Conservation (phyloP, 2,797 vertebrate species). For the Hypotaenidia okinawae region DNA sequence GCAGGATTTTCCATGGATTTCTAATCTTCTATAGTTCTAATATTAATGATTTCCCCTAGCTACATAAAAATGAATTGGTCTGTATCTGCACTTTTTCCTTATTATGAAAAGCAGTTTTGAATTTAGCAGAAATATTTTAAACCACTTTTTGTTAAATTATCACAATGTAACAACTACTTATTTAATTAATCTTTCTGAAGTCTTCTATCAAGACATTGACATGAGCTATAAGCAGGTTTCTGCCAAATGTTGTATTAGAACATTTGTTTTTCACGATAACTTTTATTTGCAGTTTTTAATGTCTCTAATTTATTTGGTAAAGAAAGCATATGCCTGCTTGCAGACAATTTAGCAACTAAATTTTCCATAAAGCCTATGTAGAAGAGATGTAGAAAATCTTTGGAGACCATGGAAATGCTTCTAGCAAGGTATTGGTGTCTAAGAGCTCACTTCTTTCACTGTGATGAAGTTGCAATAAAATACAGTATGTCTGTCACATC, state of each 20-base stretch:
- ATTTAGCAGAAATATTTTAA: background rate
- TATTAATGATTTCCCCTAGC: background rate
- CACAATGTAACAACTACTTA: background rate
- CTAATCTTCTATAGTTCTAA: background rate
- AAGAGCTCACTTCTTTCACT: background rate
- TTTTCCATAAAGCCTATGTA: background rate
- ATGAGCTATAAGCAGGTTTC: background rate
- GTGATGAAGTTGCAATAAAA: background rate
- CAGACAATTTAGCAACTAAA: background rate
- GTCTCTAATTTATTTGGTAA: background rate
- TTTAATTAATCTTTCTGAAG: background rate
- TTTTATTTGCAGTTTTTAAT: background rate
- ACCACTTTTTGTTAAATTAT: background rate
- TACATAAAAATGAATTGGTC: background rate
- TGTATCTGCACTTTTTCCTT: background rate
- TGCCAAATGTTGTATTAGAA: background rate
- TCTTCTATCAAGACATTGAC: background rate
- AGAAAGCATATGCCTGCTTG: background rate
- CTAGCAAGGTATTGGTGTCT: background rate
- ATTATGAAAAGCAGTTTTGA: background rate
- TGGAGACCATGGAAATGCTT: background rate
- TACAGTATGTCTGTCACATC: rapidly evolving
- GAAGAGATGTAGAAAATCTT: background rate
- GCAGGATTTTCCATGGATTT: background rate
- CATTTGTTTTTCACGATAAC: background rate